Evolutionary conservation across 2,888 invertebrate species (phyloP).

Genomic region (Tinea trinotella): DNA sequence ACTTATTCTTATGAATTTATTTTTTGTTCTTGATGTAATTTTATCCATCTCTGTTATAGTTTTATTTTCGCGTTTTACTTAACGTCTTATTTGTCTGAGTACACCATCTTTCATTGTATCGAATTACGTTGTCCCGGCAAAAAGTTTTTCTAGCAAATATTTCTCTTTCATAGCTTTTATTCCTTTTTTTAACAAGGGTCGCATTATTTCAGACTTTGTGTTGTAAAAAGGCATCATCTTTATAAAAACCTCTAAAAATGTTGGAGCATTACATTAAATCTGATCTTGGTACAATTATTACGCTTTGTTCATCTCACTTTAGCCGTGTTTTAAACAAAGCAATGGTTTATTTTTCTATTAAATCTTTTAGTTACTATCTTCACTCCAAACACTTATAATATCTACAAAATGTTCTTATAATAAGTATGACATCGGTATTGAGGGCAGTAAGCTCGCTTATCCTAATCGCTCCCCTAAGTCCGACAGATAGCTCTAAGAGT

Average conservation of each 20-base stretch:
- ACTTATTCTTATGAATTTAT: no score
- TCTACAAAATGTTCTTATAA: background rate
- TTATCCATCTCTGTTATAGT: background rate
- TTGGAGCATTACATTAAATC: background rate
- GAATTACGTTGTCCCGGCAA: background rate
- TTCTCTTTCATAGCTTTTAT: background rate
- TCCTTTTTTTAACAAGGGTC: background rate
- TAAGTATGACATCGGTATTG: background rate
- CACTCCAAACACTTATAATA: background rate
- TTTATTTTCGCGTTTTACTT: background rate
- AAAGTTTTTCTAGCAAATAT: background rate
- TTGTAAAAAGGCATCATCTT: background rate
- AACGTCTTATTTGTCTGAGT: background rate
- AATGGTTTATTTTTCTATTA: no score
- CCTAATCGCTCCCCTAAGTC: constrained; percentile 16
- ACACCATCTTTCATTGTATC: constrained; percentile 1
- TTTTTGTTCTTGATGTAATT: background rate
- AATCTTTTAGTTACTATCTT: no score
- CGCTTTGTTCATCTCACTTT: no score
- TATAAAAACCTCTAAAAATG: background rate
- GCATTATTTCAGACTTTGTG: background rate
- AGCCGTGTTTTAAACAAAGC: no score
- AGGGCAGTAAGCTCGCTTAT: background rate
- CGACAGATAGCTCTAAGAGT: constrained; percentile 3
- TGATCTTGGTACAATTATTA: no score